A percentile compares a stretch with the other conserved stretches of the same genome.
These are phyloP conservation scores for Gallinago stenura DNA, from an alignment of 2,797 vertebrate genomes.

Conservation along the genomic window DNA sequence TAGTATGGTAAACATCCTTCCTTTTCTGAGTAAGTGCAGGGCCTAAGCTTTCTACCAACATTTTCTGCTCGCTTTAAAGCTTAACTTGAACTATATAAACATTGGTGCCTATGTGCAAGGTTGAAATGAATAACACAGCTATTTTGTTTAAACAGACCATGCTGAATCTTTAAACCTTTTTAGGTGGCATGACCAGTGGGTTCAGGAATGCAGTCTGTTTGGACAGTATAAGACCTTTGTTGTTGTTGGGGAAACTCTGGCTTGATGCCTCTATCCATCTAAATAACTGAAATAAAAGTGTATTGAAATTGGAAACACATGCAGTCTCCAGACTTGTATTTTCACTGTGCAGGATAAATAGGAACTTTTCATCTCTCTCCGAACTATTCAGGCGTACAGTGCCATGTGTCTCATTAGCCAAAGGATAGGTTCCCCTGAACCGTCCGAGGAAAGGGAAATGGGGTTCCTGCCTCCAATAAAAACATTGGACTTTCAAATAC, in stretches of 20 bases:
- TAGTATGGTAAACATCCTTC: neutral
- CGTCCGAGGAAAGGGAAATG: slow-evolving; percentile 61
- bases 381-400: slow-evolving; percentile 17
- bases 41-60: slow-evolving; percentile 4
- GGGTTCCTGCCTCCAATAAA: slow-evolving; percentile 39
- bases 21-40: neutral
- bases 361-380: slow-evolving; percentile 65
- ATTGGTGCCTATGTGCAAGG: slow-evolving; percentile 2
- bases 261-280: slow-evolving; percentile 71
- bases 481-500: slow-evolving; percentile 49
- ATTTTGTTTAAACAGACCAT: slow-evolving; percentile 42
- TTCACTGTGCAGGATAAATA: slow-evolving; percentile 65
- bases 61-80: slow-evolving; percentile 50
- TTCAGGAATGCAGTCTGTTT: slow-evolving; percentile 70
- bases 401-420: slow-evolving; percentile 54
- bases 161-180: slow-evolving; percentile 58
- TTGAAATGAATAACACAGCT: slow-evolving; percentile 14
- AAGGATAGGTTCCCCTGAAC: slow-evolving; percentile 27
- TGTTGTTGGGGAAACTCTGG: slow-evolving; percentile 75
- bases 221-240: slow-evolving; percentile 72
- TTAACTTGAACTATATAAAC: slow-evolving; percentile 39
- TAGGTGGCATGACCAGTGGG: slow-evolving; percentile 54
- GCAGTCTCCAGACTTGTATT: slow-evolving; percentile 68
- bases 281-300: slow-evolving; percentile 71
- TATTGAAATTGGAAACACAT: slow-evolving; percentile 77